A percentile compares a stretch with the other conserved stretches of the same genome.
phyloP scores from a whole-genome alignment of 2,888 invertebrate genomes.

The Odontothrips loti region DNA sequence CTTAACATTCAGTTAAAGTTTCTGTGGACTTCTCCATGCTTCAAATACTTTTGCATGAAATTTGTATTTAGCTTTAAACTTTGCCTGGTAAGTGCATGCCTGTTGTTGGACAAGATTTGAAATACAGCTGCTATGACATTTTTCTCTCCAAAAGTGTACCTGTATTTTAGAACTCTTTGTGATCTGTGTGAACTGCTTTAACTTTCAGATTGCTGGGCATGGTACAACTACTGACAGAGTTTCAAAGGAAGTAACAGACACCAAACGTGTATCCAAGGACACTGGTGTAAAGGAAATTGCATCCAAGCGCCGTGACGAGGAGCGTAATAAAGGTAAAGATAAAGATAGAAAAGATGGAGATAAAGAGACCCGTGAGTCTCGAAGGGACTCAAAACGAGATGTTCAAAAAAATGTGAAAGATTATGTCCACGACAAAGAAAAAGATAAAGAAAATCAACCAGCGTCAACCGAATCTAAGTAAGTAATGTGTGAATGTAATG shows the following conservation, averaged over 20 bases:
- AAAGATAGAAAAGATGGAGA: constrained; percentile 33
- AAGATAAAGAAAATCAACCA: constrained; percentile 7
- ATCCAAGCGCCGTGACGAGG: constrained; percentile 34
- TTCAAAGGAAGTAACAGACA: constrained; percentile 32
- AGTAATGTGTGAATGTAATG: background rate
- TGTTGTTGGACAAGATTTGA: no score
- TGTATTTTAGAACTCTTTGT: background rate
- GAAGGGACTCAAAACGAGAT: background rate
- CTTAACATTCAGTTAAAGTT: no score
- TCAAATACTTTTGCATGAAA: no score
- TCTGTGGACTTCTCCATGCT: no score
- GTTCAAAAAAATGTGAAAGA: background rate
- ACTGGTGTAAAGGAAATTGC: constrained; percentile 34
- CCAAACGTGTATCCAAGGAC: constrained; percentile 32
- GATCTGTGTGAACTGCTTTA: constrained; percentile 8
- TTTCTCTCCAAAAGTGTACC: no score
- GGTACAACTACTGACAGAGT: constrained; percentile 33
- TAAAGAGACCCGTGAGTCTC: constrained; percentile 22
- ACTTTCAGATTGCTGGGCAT: constrained; percentile 25
- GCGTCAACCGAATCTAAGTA: background rate
- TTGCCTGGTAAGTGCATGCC: no score
- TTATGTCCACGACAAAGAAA: background rate
- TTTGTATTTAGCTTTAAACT: no score
- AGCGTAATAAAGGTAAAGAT: constrained; percentile 34
- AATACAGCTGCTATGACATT: no score